These are phyloP conservation scores for Ataeniobius toweri DNA, from an alignment of 2,797 vertebrate species.

Conservation along the genomic window DNA sequence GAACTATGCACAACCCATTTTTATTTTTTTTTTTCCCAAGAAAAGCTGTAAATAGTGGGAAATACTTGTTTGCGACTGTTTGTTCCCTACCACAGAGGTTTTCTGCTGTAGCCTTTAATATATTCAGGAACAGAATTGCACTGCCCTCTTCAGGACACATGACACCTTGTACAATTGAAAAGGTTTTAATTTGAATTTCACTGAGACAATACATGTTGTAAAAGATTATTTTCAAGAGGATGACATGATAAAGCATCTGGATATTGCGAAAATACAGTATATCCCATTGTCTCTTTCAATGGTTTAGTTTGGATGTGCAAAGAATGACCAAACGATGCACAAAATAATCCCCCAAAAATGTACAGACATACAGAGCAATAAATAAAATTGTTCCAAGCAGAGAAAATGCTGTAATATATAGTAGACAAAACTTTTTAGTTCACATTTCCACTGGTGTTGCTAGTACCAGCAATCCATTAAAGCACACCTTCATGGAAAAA, in stretches of 20 bases:
- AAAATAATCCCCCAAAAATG: slow-evolving; percentile 45
- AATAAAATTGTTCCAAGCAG: slow-evolving; percentile 67
- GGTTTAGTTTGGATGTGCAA: slow-evolving; percentile 56
- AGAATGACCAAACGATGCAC: slow-evolving; percentile 52
- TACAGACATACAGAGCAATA: slow-evolving; percentile 66
- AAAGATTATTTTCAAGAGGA: slow-evolving; percentile 65
- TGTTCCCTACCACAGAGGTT: no score
- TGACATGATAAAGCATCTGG: slow-evolving; percentile 55
- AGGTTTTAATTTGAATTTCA: slow-evolving; percentile 69
- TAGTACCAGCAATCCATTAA: slow-evolving; percentile 49
- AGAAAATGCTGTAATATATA: slow-evolving; percentile 53
- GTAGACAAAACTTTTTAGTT: slow-evolving; percentile 52
- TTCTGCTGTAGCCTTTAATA: neutral
- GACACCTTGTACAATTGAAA: slow-evolving; percentile 37
- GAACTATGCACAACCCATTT: neutral
- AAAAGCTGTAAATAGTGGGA: neutral
- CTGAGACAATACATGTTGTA: slow-evolving; percentile 53
- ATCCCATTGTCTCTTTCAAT: slow-evolving; percentile 70
- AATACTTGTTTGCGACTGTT: neutral
- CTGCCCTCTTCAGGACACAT: slow-evolving; percentile 49
- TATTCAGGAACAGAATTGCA: slow-evolving; percentile 16
- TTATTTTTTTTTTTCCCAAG: neutral
- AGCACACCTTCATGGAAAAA: slow-evolving; percentile 30
- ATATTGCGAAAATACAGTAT: slow-evolving; percentile 74
- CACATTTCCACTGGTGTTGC: slow-evolving; percentile 62